Conservation (phyloP, 92 coral and sea anemone species). For the Hydrozoanthus gracilis region DNA sequence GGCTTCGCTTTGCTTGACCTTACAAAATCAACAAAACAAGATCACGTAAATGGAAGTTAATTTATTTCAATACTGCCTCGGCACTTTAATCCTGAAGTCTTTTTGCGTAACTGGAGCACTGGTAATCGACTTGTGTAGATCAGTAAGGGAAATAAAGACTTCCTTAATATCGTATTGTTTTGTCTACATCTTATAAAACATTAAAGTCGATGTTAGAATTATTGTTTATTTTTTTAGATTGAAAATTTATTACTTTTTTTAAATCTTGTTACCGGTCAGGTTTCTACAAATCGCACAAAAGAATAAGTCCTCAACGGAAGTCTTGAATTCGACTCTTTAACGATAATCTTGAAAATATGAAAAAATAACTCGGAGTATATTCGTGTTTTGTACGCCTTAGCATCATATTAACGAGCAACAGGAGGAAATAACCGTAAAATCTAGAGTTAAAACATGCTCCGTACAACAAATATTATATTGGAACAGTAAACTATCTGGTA, state of each 20-base stretch:
- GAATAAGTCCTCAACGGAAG: not conserved
- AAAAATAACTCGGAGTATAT: not conserved
- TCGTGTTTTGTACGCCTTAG: no score
- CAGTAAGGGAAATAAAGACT: not conserved
- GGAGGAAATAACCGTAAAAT: no score
- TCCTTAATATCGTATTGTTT: not conserved
- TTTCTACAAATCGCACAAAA: not conserved
- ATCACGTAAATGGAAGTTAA: no score
- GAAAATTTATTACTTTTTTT: not conserved
- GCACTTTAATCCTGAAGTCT: no score
- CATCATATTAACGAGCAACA: no score
- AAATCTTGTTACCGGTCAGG: not conserved
- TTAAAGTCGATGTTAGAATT: constrained; percentile 22
- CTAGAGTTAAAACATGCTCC: no score
- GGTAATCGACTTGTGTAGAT: not conserved
- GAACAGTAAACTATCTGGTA: no score
- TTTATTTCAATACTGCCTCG: no score
- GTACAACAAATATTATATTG: no score
- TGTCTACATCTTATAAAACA: constrained; percentile 44
- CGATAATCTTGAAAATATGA: not conserved
- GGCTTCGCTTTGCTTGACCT: no score
- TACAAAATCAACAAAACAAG: no score
- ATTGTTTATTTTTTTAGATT: not conserved
- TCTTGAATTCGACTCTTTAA: not conserved
- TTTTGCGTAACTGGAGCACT: no score